Evolutionary conservation across 1,140 invertebrate species (phyloP), one percentile per base, ranked within the genome.

Genomic region (Orius insidiosus): DNA sequence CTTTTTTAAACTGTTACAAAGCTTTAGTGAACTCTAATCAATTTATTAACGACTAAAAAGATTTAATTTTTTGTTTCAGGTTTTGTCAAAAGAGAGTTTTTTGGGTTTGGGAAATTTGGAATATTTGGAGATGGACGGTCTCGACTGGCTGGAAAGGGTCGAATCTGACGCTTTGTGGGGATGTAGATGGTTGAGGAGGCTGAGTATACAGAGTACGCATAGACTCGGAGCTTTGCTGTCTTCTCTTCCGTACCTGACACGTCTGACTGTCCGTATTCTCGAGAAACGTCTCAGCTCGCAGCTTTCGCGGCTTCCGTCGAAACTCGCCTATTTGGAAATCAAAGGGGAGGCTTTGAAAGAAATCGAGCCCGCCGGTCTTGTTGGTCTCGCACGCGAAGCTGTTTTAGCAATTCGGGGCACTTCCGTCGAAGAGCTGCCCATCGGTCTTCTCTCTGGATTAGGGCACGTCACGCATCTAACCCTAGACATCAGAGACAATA

Each of bases 401-500:
- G 69, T 76, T 49, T 67, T 87, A 7, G 70, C 74, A 57, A 84
- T 88, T 45, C 75, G 73, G 36, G 70, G 76, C 51, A 86, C 83
- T 2, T 71, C 74, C 36, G 70, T 87, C 7, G 71, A 74, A 48
- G 76, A 81, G 56, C 60, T 89, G 43, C 84, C 85, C 31, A 68
- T 77, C 0, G 78, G 80, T 40, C 73, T 88, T 43, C 81, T 87
- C 60, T 68, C 77, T 10, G 70, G 76, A 39, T 67, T 89, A 50
- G 74, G 79, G 8, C 74, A 75, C 59, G 70, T 85, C 46, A 40
- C 40, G 8, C 79, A 85, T 59, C 68, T 87, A n/a, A 76, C 79
- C 2, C 65, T 89, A 36, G 84, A 88, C 58, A 67, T 88, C 36
- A 75, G 80, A 49, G 71, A 80, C 57, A 89, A 89, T 66, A 74